phyloP scores from a whole-genome alignment of 2,888 invertebrate genomes.

The Mythimna ferrago region DNA sequence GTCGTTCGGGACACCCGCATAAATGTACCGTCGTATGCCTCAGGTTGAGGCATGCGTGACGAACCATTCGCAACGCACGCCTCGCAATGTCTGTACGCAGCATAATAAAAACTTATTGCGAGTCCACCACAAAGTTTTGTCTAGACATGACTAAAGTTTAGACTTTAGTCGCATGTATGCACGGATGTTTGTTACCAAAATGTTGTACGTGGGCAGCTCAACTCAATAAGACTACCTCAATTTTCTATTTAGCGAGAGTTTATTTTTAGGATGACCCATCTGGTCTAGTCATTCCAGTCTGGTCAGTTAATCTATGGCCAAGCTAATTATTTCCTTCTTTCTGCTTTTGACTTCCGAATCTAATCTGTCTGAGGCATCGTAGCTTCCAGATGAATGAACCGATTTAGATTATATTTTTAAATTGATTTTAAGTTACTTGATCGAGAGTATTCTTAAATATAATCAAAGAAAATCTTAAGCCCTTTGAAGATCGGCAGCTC shows the following conservation, averaged over 20 bases:
- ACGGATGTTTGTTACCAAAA: not conserved
- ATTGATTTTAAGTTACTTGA: too few species aligned
- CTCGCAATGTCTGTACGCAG: too few species aligned
- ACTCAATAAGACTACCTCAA: slow-evolving; percentile 1
- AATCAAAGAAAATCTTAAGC: too few species aligned
- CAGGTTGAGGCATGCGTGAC: too few species aligned
- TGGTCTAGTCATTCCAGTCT: not conserved
- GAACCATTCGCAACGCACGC: too few species aligned
- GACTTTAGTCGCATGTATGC: not conserved
- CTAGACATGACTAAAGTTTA: not conserved
- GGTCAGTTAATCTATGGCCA: not conserved
- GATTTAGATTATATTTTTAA: not conserved
- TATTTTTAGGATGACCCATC: not conserved
- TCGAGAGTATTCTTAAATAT: too few species aligned
- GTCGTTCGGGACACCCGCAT: too few species aligned
- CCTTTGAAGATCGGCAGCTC: too few species aligned
- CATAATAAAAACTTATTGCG: too few species aligned
- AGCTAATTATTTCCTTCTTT: not conserved
- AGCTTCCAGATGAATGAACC: too few species aligned
- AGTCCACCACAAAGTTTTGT: not conserved
- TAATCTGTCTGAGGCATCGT: too few species aligned
- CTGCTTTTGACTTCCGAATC: not conserved
- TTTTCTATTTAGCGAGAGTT: not conserved
- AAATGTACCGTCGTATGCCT: too few species aligned
- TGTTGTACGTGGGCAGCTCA: not conserved